Percentiles rank a stretch among this genome's conserved stretches.
These are phyloP conservation scores for Phania funesta DNA, from an alignment of 2,888 invertebrate genomes.

Conservation along the genomic window DNA sequence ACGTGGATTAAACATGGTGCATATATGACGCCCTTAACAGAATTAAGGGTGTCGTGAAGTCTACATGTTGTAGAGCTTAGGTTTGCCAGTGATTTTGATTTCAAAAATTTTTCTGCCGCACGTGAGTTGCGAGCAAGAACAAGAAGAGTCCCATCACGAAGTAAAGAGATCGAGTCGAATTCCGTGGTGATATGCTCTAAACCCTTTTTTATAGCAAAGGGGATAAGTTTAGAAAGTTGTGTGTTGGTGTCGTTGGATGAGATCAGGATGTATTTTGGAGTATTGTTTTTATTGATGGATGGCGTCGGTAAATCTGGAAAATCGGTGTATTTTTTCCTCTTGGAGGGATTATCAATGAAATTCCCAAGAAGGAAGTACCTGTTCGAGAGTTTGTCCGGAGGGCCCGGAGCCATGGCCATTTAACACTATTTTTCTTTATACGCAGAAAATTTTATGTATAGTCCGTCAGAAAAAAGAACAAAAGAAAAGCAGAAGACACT, in stretches of 20 bases:
- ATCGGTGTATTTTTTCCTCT: background rate
- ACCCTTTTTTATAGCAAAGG: constrained; percentile 9
- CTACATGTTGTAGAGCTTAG: constrained; percentile 7
- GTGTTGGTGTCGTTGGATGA: too few relatives aligned
- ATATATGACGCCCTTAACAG: too few relatives aligned
- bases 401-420: background rate
- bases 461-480: too few relatives aligned
- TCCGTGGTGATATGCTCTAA: constrained; percentile 32
- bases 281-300: too few relatives aligned
- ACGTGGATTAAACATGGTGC: constrained; percentile 40
- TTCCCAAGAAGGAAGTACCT: background rate
- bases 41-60: background rate
- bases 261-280: too few relatives aligned
- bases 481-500: too few relatives aligned
- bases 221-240: too few relatives aligned
- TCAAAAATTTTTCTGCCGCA: constrained; percentile 60
- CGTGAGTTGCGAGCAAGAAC: constrained; percentile 5
- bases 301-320: too few relatives aligned
- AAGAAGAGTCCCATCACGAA: constrained; percentile 20
- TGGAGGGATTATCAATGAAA: background rate
- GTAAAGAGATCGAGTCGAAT: constrained; percentile 3
- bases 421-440: too few relatives aligned
- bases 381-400: background rate
- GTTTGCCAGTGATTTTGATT: constrained; percentile 1
- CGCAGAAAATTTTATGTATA: too few relatives aligned